A percentile compares a stretch with the other conserved stretches of the same genome.
Evolutionary conservation across 2,113 vertebrate species (phyloP).

Genomic region (Callithrix jacchus): DNA sequence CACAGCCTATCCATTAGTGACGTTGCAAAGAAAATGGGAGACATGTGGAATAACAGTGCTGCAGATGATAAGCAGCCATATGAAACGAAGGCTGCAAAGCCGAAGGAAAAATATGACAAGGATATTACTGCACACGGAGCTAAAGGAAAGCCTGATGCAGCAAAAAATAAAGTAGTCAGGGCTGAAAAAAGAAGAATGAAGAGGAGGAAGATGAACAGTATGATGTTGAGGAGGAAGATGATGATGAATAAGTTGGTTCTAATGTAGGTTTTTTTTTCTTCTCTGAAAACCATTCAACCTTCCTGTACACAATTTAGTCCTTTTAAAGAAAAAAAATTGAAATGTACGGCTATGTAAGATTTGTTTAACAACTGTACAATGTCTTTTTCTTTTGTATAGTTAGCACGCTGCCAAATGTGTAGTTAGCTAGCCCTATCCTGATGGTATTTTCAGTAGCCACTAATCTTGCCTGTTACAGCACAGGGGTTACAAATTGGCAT

Average conservation of each 20-base stretch:
- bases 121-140: neutral
- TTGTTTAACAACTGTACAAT: slow-evolving; percentile 94
- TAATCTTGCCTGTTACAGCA: neutral
- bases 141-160: neutral
- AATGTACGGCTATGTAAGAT: slow-evolving; percentile 92
- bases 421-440: neutral
- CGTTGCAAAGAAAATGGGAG: neutral
- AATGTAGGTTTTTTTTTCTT: neutral
- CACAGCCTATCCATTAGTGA: neutral
- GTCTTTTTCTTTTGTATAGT: slow-evolving; percentile 83
- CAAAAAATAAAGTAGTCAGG: neutral
- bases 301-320: neutral
- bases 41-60: neutral
- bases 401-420: neutral
- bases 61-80: neutral
- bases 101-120: neutral
- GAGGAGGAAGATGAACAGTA: neutral
- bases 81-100: neutral
- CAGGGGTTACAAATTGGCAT: neutral
- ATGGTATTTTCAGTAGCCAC: neutral
- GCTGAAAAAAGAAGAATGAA: neutral
- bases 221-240: neutral
- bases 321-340: slow-evolving; percentile 63
- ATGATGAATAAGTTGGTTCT: neutral
- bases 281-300: neutral